These are phyloP conservation scores for Heliconius eleuchia DNA, from an alignment of 1,140 invertebrate genomes.

Conservation along the genomic window DNA sequence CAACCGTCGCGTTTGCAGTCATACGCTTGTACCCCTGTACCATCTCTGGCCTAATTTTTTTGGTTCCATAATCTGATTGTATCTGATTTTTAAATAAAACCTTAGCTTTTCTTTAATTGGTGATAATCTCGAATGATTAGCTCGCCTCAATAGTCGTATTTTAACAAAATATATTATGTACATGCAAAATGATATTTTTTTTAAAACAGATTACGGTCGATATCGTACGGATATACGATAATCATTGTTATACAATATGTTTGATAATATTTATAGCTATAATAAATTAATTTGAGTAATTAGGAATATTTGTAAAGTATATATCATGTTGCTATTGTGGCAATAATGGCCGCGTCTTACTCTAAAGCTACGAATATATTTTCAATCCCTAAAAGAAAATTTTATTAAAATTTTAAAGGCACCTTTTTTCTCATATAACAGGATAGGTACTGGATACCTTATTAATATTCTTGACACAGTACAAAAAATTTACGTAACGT, in stretches of 20 bases:
- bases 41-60: too few relatives aligned
- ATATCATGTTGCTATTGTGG: not conserved
- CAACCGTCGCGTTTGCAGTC: too few relatives aligned
- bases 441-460: too few relatives aligned
- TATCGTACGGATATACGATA: not conserved
- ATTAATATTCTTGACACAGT: too few relatives aligned
- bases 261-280: constrained; percentile 1
- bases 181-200: not conserved
- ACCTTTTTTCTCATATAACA: too few relatives aligned
- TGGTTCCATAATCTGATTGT: too few relatives aligned
- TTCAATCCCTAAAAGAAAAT: too few relatives aligned
- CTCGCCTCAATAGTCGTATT: not conserved
- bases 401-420: too few relatives aligned
- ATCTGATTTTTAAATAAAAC: too few relatives aligned
- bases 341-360: not conserved
- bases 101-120: not conserved
- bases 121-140: constrained; percentile 1
- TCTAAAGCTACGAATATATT: too few relatives aligned
- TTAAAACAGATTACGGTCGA: not conserved
- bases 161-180: not conserved
- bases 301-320: not conserved
- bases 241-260: constrained; percentile 5
- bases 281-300: not conserved
- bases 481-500: too few relatives aligned
- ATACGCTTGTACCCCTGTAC: too few relatives aligned